Evolutionary conservation across 2,797 vertebrate species (phyloP), one percentile per base, ranked within the genome.

Genomic region (Molossus molossus): DNA sequence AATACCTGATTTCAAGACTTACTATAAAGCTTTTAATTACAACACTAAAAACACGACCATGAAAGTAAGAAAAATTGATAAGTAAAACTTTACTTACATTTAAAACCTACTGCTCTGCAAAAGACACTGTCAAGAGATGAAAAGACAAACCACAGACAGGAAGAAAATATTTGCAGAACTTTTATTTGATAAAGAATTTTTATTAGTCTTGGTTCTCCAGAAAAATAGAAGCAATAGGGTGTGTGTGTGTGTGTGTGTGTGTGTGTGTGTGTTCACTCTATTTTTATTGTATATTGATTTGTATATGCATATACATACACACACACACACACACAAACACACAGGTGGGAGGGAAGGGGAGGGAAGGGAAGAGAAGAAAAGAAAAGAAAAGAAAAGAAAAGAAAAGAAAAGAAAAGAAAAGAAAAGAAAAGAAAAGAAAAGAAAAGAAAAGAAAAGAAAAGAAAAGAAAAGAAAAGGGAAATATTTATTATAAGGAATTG

Each of bases 11-110:
- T 37, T 72, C 5, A 80, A 76, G 33, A 53, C 20, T 70, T 64
- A 40, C 37, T 91, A 21, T 86, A 93, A 65, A 80, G 15, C 48
- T 81, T 95, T 97, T 65, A 85, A n/a, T 21, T 75, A 40, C 11
- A 69, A 86, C 4, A 37, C 25, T 87, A 82, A 87, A 90, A 58
- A 6, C 4, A 64, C 27, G 9, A 58, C 25, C 23, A 23, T 50
- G 45, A 79, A 75, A 45, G 45, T 40, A 72, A 55, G 50, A 69
- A 89, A 64, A 92, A 29, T 11, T 72, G 4, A 12, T 37, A 50
- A 67, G 50, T 53, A 58, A 12, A 72, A 87, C 29, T 65, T 80
- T 65, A 94, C 57, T 75, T 25, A 67, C 29, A 65, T 48, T 14
- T 33, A n/a, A 92, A 58, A 64, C 6, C 18, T 33, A 18, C 62